Conservation (phyloP, 2,888 invertebrate genomes). For the Erebia palarica region DNA sequence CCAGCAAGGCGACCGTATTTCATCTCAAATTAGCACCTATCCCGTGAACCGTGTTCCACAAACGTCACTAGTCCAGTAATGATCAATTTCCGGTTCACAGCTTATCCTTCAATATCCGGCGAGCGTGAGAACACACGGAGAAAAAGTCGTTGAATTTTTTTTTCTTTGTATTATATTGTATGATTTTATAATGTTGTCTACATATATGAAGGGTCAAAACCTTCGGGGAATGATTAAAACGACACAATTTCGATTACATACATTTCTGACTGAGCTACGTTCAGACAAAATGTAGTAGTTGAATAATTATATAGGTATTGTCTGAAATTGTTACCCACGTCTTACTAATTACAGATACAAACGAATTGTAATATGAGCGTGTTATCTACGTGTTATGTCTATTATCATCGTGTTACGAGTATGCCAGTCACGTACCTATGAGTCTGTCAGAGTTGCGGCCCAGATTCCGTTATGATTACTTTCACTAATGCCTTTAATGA, state of each 20-base stretch:
- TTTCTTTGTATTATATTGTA: too few species aligned
- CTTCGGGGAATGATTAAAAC: too few species aligned
- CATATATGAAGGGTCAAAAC: too few species aligned
- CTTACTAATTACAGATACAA: neutral
- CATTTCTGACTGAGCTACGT: too few species aligned
- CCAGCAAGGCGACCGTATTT: neutral
- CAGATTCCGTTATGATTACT: slow-evolving; percentile 25
- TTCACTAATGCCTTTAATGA: slow-evolving; percentile 16
- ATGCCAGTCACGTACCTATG: slow-evolving; percentile 19
- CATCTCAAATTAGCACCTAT: slow-evolving; percentile 12
- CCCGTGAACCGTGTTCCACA: neutral
- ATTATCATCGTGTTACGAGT: too few species aligned
- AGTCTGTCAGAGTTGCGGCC: slow-evolving; percentile 1
- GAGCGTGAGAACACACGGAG: slow-evolving; percentile 11
- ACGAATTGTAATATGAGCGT: neutral
- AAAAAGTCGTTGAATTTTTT: too few species aligned
- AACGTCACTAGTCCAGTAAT: slow-evolving; percentile 20
- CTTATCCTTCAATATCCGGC: slow-evolving; percentile 27
- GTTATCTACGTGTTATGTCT: slow-evolving; percentile 1
- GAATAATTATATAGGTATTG: too few species aligned
- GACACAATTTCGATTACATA: too few species aligned
- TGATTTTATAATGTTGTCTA: too few species aligned
- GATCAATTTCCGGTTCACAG: slow-evolving; percentile 31
- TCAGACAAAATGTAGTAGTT: too few species aligned
- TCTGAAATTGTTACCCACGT: neutral